Evolutionary conservation across 1,140 invertebrate genomes (phyloP).

Genomic region (Acyrthosiphon pisum): DNA sequence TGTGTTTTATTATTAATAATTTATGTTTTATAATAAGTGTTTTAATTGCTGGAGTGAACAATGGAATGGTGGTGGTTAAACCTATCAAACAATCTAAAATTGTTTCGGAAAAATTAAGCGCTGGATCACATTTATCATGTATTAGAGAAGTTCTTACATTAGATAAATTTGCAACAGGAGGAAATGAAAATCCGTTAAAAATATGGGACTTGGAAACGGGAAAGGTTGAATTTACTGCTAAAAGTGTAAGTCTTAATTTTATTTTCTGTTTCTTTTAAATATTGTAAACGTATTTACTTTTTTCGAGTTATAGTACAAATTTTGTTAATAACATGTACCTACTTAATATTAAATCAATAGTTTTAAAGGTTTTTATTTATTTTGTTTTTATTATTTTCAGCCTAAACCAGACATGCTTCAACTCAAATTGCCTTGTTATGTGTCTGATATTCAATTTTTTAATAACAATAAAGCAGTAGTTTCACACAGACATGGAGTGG

Average conservation of each 20-base stretch:
- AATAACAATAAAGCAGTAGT: constrained; percentile 46
- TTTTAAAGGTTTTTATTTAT: background rate
- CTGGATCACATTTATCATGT: constrained; percentile 35
- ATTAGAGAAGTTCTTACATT: background rate
- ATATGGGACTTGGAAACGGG: constrained; percentile 72
- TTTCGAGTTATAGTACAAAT: background rate
- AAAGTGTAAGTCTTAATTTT: constrained; percentile 69
- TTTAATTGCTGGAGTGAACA: constrained; percentile 6
- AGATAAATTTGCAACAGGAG: constrained; percentile 69
- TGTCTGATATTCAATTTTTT: constrained; percentile 45
- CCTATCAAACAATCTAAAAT: background rate
- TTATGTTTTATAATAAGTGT: background rate
- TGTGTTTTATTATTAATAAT: background rate
- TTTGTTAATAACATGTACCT: background rate
- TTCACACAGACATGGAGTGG: constrained; percentile 39
- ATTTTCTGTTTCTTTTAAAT: background rate
- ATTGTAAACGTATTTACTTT: background rate
- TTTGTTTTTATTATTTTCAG: constrained; percentile 37
- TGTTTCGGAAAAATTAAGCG: background rate
- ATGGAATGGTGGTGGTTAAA: constrained; percentile 6
- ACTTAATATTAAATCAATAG: background rate
- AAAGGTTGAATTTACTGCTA: constrained; percentile 70
- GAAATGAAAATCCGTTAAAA: constrained; percentile 78
- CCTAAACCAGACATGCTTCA: constrained; percentile 53
- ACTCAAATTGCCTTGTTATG: constrained; percentile 36